Base-by-base conservation (phyloP, 2,113 vertebrate genomes). In the Hyperopisus bebe region DNA sequence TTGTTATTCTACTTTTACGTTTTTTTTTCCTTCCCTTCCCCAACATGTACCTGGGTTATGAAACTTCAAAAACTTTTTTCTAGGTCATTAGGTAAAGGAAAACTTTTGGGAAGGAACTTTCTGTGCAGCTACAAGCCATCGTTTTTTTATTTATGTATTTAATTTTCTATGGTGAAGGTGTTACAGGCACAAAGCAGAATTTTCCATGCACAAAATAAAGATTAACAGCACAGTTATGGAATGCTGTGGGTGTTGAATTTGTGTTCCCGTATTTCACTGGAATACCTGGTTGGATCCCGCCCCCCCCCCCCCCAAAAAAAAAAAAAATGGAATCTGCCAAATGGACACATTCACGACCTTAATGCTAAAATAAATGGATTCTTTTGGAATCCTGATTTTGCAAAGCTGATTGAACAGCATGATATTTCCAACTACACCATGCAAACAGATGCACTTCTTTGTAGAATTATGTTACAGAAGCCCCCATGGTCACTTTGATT, bases 381-480 rank as follows among this genome's bases (percentile, higher is more conserved):
- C 51, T 7, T 66, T 87, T 90, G 92, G 92, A 95, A 92, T 93
- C 88, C 82, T 91, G 91, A 94, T 94, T 94, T 94, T 93, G 93
- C 90, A 90, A 93, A 94, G 93, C 88, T 90, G 87, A 91, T 92
- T 89, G 91, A 66, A 70, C 94, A 93, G 92, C 93, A 91, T 90
- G 91, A 86, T 90, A 90, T 91, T 92, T 90, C 92, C 87, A 91
- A 74, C 90, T 92, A 90, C 90, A 92, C 92, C 93, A 89, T 90
- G 35, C n/a, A 88, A 93, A 94, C 94, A 94, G 94, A 93, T 94
- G 94, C 92, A 93, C 91, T 92, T 90, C 85, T 92, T 91, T 92
- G 92, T 1, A 21, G 90, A 92, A 92, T 93, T 92, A 90, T 90
- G 92, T 91, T 87, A 91, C 91, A 88, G 90, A 93, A 90, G 92